Base-by-base conservation (phyloP, 2,888 invertebrate genomes). In the Nemotelus pantherinus region DNA sequence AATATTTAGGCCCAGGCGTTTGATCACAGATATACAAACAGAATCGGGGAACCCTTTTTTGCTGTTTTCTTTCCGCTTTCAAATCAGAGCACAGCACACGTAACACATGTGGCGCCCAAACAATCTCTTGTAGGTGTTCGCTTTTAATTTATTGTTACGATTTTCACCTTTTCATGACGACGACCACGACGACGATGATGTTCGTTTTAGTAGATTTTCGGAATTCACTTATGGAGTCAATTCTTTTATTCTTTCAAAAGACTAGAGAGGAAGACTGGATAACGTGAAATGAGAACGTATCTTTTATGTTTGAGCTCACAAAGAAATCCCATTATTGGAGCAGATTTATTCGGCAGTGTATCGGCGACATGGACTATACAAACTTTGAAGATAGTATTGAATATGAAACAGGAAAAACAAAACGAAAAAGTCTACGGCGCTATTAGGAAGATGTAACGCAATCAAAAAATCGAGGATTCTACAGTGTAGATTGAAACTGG, bases 111-210 rank as follows among this genome's bases (percentile, higher is more conserved):
- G 77, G 77, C 77, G 77, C 77, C 77, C 77, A 70, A 72, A 63
- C 77, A 58, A 74, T 74, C 67, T 72, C 58, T 74, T 80, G 80
- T 79, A 79, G 79, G 80, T 79, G 80, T 80, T 80, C 77, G 72
- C 55, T 55, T 77, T 75, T 80, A 78, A 80, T 79, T 80, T 80
- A 79, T 77, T 80, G 76, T 78, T 79, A 79, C 76, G 78, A 77
- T 78, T 80, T 71, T 77, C 76, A 76, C 76, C 75, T 72, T 57
- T 75, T 75, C 70, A 58, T 63, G 60, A 74, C 25, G 63, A 74
- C 63, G 74, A 74, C 74, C 63, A 25, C 25, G 25, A 25, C 25
- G 25, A 25, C 25, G 25, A 25, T 25, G 25, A 25, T 25, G 25
- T 25, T 25, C 25, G 63, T 74, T 71, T 72, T 72, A 74, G 64